These are phyloP conservation scores for Zaprionus capensis DNA, from an alignment of 1,140 invertebrate genomes.

Conservation along the genomic window DNA sequence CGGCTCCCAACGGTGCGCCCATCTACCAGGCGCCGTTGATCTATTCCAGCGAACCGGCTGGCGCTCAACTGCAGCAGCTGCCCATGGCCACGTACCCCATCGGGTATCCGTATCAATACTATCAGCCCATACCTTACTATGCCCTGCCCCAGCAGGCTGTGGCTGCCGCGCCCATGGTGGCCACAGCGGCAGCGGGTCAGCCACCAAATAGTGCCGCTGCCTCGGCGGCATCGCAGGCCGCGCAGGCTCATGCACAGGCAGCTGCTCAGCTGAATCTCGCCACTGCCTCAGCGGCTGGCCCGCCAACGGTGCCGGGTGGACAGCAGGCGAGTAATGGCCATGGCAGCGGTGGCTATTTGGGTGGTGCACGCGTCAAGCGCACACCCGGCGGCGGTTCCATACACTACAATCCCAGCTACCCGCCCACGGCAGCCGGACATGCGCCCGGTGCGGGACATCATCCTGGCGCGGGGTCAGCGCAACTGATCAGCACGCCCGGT, in stretches of 20 bases:
- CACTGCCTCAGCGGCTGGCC: conserved; percentile 66
- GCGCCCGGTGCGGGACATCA: conserved; percentile 48
- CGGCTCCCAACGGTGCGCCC: conserved; percentile 75
- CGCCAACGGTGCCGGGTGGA: conserved; percentile 55
- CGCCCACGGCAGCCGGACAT: conserved; percentile 48
- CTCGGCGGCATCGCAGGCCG: background rate
- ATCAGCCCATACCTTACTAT: conserved; percentile 83
- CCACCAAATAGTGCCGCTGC: conserved; percentile 27
- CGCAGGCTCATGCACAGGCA: conserved; percentile 36
- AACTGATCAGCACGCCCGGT: conserved; percentile 50
- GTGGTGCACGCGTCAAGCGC: conserved; percentile 69
- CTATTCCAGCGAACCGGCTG: conserved; percentile 79
- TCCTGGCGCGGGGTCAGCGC: conserved; percentile 57
- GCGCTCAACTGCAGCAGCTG: conserved; percentile 76
- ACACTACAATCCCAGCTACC: conserved; percentile 71
- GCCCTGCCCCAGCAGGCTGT: conserved; percentile 67
- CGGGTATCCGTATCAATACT: conserved; percentile 79
- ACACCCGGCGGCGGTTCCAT: conserved; percentile 72
- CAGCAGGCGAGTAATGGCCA: conserved; percentile 51
- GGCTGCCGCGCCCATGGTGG: conserved; percentile 58
- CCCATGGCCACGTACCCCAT: conserved; percentile 83
- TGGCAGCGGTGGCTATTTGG: conserved; percentile 40
- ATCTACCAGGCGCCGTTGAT: conserved; percentile 81
- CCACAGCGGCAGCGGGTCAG: conserved; percentile 46
- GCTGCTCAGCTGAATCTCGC: conserved; percentile 52